A percentile compares a stretch with the other conserved stretches of the same genome.
These are phyloP conservation scores for Tipula unca DNA, from an alignment of 2,888 invertebrate species.

Conservation along the genomic window DNA sequence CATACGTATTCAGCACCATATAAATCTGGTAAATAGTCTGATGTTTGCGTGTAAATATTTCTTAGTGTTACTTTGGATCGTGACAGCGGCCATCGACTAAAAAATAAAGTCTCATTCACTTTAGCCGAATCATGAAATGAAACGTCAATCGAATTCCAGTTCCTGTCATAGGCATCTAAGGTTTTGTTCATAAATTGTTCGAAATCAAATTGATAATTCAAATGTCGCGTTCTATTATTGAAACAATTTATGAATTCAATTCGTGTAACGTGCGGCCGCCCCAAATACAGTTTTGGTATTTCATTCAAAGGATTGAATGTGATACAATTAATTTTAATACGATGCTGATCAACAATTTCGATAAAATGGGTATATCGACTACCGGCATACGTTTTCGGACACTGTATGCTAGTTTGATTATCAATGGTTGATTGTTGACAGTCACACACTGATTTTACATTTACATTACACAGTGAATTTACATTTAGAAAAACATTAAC, in stretches of 20 bases:
- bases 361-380: background rate
- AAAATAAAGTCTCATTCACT: background rate
- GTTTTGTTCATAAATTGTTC: background rate
- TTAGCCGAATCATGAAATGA: background rate
- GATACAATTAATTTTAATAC: background rate
- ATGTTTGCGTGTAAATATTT: background rate
- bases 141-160: background rate
- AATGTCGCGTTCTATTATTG: background rate
- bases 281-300: background rate
- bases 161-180: background rate
- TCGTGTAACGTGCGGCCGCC: background rate
- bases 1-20: background rate
- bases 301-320: background rate
- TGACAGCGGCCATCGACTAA: background rate
- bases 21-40: background rate
- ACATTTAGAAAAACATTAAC: background rate
- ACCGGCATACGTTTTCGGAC: background rate
- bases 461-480: background rate
- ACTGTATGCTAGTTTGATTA: background rate
- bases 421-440: background rate
- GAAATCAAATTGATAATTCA: background rate
- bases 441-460: background rate
- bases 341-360: background rate
- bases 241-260: background rate
- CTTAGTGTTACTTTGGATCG: background rate